A percentile compares a stretch with the other conserved stretches of the same genome.
phyloP scores from a whole-genome alignment of 2,113 vertebrate species.

The Lophochroa leadbeateri region DNA sequence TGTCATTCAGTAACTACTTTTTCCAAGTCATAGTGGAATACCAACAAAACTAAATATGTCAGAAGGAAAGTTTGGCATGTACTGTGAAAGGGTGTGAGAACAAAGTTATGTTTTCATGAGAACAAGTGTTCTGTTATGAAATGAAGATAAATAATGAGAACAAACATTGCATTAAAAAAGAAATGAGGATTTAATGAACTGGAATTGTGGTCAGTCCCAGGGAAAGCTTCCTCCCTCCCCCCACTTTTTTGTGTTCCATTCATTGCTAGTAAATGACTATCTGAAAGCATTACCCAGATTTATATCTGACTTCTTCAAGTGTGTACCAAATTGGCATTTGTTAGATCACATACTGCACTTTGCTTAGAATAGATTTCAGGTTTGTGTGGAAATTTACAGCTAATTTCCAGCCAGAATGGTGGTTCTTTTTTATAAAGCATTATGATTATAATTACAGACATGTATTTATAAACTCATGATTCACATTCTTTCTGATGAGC shows the following conservation, averaged over 20 bases:
- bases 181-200: constrained; percentile 14
- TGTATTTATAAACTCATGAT: background rate
- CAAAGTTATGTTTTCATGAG: constrained; percentile 47
- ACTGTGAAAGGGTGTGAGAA: constrained; percentile 41
- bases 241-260: background rate
- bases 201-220: background rate
- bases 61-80: background rate
- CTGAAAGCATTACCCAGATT: background rate
- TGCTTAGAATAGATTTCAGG: background rate
- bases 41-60: background rate
- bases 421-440: background rate
- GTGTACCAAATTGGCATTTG: background rate
- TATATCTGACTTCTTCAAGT: background rate
- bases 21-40: background rate
- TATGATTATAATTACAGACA: background rate
- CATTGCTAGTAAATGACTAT: background rate
- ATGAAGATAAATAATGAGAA: constrained; percentile 50
- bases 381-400: constrained; percentile 13
- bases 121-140: constrained; percentile 54
- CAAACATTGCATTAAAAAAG: constrained; percentile 31
- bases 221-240: background rate
- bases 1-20: background rate
- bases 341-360: background rate
- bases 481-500: background rate
- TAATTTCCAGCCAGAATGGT: background rate